phyloP scores from a whole-genome alignment of 1,140 invertebrate genomes.

The Orchestia grillus region DNA sequence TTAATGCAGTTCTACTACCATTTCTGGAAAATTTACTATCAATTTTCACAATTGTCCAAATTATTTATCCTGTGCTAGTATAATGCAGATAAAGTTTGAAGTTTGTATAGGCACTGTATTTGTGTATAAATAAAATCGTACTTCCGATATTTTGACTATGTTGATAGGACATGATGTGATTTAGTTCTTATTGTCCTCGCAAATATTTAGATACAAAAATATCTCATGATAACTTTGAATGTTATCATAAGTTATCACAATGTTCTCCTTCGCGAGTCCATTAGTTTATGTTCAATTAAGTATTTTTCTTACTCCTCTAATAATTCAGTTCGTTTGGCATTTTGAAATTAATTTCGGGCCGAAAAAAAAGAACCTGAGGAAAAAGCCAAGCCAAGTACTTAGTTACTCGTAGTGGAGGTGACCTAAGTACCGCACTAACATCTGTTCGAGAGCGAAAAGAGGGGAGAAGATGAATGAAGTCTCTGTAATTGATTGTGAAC shows the following conservation, averaged over 20 bases:
- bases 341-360: not conserved
- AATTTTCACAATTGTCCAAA: not conserved
- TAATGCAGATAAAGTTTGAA: not conserved
- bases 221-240: not conserved
- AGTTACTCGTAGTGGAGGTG: not conserved
- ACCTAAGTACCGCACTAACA: not conserved
- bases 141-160: not conserved
- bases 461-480: not conserved
- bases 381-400: not conserved
- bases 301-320: not conserved
- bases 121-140: not conserved
- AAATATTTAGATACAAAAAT: too few relatives aligned
- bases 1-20: not conserved
- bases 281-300: not conserved
- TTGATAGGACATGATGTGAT: not conserved
- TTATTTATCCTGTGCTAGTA: not conserved
- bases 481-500: not conserved
- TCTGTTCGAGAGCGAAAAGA: not conserved
- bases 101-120: not conserved
- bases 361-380: not conserved
- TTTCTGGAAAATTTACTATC: not conserved
- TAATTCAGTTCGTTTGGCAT: not conserved
- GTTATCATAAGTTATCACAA: not conserved
- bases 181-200: not conserved
- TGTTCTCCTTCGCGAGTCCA: not conserved